Evolutionary conservation across 2,888 invertebrate species (phyloP).

Genomic region (Caradrina clavipalpis): DNA sequence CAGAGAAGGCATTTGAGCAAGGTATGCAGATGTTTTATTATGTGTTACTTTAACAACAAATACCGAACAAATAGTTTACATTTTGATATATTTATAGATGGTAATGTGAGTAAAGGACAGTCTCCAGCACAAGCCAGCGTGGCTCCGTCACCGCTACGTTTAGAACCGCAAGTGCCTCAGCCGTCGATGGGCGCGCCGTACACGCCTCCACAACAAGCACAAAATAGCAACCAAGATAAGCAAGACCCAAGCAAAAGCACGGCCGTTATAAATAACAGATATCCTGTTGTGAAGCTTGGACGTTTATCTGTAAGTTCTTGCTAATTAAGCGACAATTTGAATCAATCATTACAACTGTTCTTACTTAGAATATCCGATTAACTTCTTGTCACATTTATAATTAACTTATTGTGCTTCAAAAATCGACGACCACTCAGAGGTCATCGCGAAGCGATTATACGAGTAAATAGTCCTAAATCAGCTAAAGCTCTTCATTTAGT

Average conservation of each 20-base stretch:
- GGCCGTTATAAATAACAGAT: conserved; percentile 79
- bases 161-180: conserved; percentile 89
- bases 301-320: conserved; percentile 84
- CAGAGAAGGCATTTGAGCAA: conserved; percentile 85
- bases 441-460: neutral
- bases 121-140: conserved; percentile 92
- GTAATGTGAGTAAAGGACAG: conserved; percentile 88
- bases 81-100: conserved; percentile 72
- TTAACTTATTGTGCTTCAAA: neutral
- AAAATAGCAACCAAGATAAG: conserved; percentile 76
- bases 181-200: conserved; percentile 88
- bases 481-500: neutral
- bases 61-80: neutral
- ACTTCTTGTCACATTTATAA: neutral
- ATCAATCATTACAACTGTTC: neutral
- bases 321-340: neutral
- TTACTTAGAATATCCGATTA: neutral
- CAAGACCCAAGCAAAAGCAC: conserved; percentile 79
- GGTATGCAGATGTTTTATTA: conserved; percentile 68
- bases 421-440: neutral
- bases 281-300: conserved; percentile 88
- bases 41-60: conserved; percentile 1
- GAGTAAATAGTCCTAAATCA: neutral
- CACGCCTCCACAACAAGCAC: conserved; percentile 72
- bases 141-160: conserved; percentile 90